These are phyloP conservation scores for Caenorhabditis afra DNA, from an alignment of 2,888 invertebrate species.

Conservation along the genomic window DNA sequence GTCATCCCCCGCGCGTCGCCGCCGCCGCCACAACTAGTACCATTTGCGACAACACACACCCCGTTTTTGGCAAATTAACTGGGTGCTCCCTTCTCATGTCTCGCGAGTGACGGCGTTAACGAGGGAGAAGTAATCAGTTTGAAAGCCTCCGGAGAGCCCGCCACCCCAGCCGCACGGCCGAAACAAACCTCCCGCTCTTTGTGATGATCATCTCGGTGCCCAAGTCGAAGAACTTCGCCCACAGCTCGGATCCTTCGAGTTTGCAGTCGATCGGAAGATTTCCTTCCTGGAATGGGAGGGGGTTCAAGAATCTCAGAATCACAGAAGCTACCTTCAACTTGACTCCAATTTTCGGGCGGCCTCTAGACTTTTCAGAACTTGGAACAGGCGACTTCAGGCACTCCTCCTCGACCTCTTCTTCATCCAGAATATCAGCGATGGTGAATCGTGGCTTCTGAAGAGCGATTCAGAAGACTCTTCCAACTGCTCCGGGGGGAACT, in stretches of 20 bases:
- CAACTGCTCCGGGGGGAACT: not conserved
- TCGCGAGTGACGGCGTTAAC: conserved; percentile 5
- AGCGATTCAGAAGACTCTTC: not conserved
- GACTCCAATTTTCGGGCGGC: conserved; percentile 33
- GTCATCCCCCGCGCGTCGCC: not conserved
- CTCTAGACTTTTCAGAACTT: conserved; percentile 17
- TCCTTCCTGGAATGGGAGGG: conserved; percentile 60
- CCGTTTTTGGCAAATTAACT: conserved; percentile 42
- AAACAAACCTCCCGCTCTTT: conserved; percentile 91
- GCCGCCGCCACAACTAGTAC: not conserved
- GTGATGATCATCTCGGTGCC: conserved; percentile 99
- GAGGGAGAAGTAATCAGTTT: conserved; percentile 48
- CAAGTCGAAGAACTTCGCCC: conserved; percentile 92
- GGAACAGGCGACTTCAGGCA: conserved; percentile 6
- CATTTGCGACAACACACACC: conserved; percentile 7
- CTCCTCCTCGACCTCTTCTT: conserved; percentile 29
- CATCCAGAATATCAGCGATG: conserved; percentile 54
- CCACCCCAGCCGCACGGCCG: too few species aligned
- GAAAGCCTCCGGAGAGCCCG: conserved; percentile 10
- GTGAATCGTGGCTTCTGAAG: conserved; percentile 50
- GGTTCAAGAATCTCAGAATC: conserved; percentile 1
- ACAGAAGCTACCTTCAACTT: conserved; percentile 35
- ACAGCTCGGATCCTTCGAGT: conserved; percentile 95
- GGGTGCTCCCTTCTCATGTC: not conserved
- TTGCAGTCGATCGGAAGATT: conserved; percentile 86